Base-by-base conservation (phyloP, 2,113 vertebrate genomes). In the Gorsachius goisagi region DNA sequence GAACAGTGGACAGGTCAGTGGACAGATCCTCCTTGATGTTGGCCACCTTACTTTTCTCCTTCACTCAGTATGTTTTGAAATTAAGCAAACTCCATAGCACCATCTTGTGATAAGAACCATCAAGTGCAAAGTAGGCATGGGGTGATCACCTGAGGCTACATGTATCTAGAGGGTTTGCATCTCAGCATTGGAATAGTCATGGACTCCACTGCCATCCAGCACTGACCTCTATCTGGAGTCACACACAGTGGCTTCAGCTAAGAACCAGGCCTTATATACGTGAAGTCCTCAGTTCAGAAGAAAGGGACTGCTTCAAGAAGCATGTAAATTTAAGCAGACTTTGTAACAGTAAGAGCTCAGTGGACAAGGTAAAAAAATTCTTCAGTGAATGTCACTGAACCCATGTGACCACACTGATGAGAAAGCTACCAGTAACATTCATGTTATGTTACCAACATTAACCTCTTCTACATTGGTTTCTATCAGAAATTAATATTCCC, bases 61-160 rank as follows among this genome's bases (percentile, higher is more conserved):
- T 23, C 35, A 9, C 13, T 5, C 56, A 35, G 6, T 1, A n/a
- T 1, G 23, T 50, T 62, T 5, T n/a, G 19, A 88, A 58, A 35
- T 35, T 49, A 23, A 77, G 73, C 58, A 93, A 89, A 94, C 62
- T 89, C 91, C 79, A 78, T 33, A 91, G 96, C 96, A 97, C 78
- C 98, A 96, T 23, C 98, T 96, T 90, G 92, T 97, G 97, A 90
- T 84, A 64, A 56, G 30, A 88, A 24, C 1, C 23, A 76, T 16
- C n/a, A 88, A 85, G 44, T 79, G 75, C 93, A 67, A 44, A 37
- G 75, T 0, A 63, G 35, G 12, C 59, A 59, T 3, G 1, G 44
- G 15, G 7, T 4, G 11, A 90, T 21, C n/a, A 67, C 37, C 52
- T 2, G 23, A 32, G 28, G 32, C 58, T 75, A 39, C 12, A 21